Percentiles rank a stretch among this genome's conserved stretches.
Evolutionary conservation across 2,797 vertebrate genomes (phyloP).

Genomic region (Leucoraja ocellata): DNA sequence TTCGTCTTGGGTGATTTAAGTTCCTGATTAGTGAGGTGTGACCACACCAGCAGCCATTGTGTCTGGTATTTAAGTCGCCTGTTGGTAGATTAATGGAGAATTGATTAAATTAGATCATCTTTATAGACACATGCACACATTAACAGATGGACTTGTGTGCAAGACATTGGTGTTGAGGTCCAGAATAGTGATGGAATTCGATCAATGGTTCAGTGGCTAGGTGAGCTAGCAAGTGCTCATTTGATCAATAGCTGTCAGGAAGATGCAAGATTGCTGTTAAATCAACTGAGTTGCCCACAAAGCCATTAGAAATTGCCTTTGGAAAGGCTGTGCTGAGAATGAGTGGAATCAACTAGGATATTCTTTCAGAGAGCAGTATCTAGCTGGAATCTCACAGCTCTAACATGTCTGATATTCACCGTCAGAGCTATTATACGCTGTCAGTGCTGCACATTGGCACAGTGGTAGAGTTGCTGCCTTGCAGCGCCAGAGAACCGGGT

Average conservation of each 20-base stretch:
- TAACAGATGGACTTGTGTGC: too few species aligned
- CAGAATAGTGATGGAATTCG: too few species aligned
- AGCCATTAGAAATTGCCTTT: background rate
- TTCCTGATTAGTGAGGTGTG: background rate
- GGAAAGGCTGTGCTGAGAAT: background rate
- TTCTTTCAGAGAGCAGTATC: background rate
- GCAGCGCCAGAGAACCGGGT: too few species aligned
- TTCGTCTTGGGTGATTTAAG: background rate
- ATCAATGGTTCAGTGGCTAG: too few species aligned
- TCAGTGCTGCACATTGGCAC: too few species aligned
- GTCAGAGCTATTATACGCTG: background rate
- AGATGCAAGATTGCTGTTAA: background rate
- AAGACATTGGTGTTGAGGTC: background rate
- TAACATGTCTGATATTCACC: background rate
- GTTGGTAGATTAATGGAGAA: background rate
- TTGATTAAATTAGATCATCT: constrained; percentile 9
- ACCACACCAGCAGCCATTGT: background rate
- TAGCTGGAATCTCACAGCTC: background rate
- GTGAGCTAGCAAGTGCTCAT: too few species aligned
- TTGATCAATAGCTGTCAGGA: background rate
- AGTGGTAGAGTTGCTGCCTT: too few species aligned
- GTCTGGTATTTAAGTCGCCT: background rate
- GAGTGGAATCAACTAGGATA: background rate
- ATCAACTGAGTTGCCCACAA: background rate
- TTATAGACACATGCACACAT: background rate